Evolutionary conservation across 2,797 vertebrate genomes (phyloP).

Genomic region (Huso huso): DNA sequence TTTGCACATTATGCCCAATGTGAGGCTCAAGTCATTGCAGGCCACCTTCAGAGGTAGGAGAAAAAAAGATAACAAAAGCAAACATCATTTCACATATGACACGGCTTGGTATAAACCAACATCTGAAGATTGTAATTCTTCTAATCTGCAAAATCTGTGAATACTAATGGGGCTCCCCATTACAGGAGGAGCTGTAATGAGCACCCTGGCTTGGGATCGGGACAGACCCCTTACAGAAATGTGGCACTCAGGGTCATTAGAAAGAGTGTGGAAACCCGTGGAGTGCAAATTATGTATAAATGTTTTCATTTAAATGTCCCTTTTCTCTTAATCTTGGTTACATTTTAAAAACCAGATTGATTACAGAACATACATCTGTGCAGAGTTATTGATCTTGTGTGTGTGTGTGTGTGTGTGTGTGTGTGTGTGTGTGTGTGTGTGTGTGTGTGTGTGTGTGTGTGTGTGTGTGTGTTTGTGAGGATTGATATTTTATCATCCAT

Average conservation of each 20-base stretch:
- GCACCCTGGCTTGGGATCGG: constrained; percentile 76
- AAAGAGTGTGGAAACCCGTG: constrained; percentile 67
- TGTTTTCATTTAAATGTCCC: constrained; percentile 53
- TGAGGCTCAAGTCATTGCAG: constrained; percentile 79
- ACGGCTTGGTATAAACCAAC: constrained; percentile 77
- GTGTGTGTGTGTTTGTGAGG: too few relatives aligned
- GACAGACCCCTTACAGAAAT: constrained; percentile 73
- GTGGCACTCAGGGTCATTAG: constrained; percentile 65
- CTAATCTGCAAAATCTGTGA: constrained; percentile 81
- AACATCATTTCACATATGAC: constrained; percentile 74
- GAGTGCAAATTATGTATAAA: constrained; percentile 60
- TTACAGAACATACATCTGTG: too few relatives aligned
- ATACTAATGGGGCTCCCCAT: constrained; percentile 85
- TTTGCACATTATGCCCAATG: constrained; percentile 70
- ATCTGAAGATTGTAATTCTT: constrained; percentile 80
- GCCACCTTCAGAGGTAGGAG: constrained; percentile 69
- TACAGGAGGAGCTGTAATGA: constrained; percentile 78
- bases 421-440: too few relatives aligned
- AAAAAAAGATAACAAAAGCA: constrained; percentile 51
- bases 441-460: too few relatives aligned
- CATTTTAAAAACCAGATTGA: not conserved
- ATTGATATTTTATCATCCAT: too few relatives aligned
- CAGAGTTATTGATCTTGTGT: too few relatives aligned
- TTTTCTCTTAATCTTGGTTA: not conserved
- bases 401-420: too few relatives aligned